phyloP scores from a whole-genome alignment of 1,140 invertebrate genomes.

The Atta texana region DNA sequence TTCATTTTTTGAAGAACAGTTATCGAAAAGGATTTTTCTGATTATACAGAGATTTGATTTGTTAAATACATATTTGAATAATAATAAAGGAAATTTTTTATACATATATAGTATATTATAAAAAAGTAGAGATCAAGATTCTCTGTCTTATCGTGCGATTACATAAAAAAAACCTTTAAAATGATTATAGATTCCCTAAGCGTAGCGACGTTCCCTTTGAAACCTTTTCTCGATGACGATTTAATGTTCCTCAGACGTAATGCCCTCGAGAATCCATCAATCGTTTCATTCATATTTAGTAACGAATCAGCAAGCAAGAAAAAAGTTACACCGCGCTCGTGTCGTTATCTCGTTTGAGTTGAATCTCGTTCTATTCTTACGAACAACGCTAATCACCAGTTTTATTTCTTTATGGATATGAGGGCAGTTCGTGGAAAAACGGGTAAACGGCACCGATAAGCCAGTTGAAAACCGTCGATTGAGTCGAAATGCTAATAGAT shows the following conservation, averaged over 20 bases:
- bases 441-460: slow-evolving; percentile 49
- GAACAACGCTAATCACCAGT: slow-evolving; percentile 3
- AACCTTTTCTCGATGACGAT: neutral
- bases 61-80: neutral
- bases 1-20: neutral
- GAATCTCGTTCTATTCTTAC: slow-evolving; percentile 62
- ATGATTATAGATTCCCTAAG: neutral
- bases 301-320: slow-evolving; percentile 19
- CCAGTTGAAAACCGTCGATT: slow-evolving; percentile 26
- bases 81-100: neutral
- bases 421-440: slow-evolving; percentile 53
- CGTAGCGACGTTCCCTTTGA: neutral
- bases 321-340: slow-evolving; percentile 1
- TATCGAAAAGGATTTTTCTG: neutral
- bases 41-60: neutral
- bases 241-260: slow-evolving; percentile 8
- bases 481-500: slow-evolving; percentile 1
- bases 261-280: slow-evolving; percentile 17
- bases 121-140: neutral
- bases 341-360: slow-evolving; percentile 30
- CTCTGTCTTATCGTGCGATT: neutral
- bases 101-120: neutral
- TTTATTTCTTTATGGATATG: slow-evolving; percentile 27
- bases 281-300: slow-evolving; percentile 55
- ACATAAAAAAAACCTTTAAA: neutral